Conservation (phyloP, 2,797 vertebrate species). For the Hypotaenidia okinawae region DNA sequence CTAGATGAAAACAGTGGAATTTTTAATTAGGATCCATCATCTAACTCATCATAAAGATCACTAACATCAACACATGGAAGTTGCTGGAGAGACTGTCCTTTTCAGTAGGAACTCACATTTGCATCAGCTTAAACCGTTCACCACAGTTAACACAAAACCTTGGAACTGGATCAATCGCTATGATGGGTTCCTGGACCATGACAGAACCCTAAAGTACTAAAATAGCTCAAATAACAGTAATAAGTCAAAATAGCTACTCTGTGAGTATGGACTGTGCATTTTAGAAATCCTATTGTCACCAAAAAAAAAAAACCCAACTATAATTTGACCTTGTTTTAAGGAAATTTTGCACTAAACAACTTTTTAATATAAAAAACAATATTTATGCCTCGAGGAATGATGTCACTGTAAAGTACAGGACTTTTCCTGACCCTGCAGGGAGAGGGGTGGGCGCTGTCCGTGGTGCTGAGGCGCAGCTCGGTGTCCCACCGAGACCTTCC, state of each 20-base stretch:
- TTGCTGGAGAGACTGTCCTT: background rate
- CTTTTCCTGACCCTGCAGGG: too few species aligned
- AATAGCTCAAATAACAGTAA: background rate
- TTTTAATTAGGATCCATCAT: background rate
- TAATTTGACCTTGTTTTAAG: background rate
- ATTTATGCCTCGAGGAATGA: rapidly evolving
- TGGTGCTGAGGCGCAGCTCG: background rate
- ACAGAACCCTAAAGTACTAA: background rate
- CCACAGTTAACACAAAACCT: background rate
- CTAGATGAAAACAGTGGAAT: background rate
- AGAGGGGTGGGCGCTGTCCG: background rate
- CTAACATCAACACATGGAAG: background rate
- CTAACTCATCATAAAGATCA: background rate
- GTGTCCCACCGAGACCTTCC: rapidly evolving
- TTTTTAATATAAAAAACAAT: rapidly evolving
- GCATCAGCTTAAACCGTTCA: background rate
- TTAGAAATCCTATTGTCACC: background rate
- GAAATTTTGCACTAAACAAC: background rate
- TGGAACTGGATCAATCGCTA: background rate
- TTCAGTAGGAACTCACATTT: background rate
- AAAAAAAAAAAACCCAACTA: background rate
- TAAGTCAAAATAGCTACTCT: background rate
- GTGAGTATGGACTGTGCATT: background rate
- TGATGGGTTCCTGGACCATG: background rate
- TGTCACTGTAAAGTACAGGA: background rate